phyloP scores from a whole-genome alignment of 92 coral and sea anemone genomes.

The Palythoa caribaeorum region DNA sequence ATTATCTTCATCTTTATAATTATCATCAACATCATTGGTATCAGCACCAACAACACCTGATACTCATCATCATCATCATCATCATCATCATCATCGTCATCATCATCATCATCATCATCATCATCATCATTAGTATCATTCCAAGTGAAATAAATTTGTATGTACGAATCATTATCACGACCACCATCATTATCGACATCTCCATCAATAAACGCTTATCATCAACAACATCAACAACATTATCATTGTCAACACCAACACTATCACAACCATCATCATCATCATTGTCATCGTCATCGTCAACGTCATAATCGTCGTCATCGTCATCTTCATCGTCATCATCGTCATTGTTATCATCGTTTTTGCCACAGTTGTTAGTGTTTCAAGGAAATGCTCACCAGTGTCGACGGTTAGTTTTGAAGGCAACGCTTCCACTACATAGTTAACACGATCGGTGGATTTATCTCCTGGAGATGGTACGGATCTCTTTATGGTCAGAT shows the following conservation, averaged over 20 bases:
- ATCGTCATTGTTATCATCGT: neutral
- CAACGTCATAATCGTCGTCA: too few relatives aligned
- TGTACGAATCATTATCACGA: too few relatives aligned
- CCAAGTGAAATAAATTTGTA: too few relatives aligned
- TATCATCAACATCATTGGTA: neutral
- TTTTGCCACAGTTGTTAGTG: neutral
- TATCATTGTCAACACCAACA: neutral
- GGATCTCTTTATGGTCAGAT: constrained; percentile 36
- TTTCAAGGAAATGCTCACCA: neutral
- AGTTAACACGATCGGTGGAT: constrained; percentile 7
- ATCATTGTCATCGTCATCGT: too few relatives aligned
- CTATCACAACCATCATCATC: neutral
- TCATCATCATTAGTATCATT: neutral
- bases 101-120: neutral
- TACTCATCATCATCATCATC: neutral
- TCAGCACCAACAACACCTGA: neutral
- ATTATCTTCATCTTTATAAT: neutral
- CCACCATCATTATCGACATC: too few relatives aligned
- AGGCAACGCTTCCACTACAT: constrained; percentile 36
- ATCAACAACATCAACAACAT: neutral
- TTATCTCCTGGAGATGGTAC: constrained; percentile 10
- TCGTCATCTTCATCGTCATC: neutral
- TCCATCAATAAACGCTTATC: too few relatives aligned
- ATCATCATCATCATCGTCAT: neutral
- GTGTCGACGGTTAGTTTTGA: constrained; percentile 36